These are phyloP conservation scores for Alectoris magna DNA, from an alignment of 2,797 vertebrate genomes.

Conservation along the genomic window DNA sequence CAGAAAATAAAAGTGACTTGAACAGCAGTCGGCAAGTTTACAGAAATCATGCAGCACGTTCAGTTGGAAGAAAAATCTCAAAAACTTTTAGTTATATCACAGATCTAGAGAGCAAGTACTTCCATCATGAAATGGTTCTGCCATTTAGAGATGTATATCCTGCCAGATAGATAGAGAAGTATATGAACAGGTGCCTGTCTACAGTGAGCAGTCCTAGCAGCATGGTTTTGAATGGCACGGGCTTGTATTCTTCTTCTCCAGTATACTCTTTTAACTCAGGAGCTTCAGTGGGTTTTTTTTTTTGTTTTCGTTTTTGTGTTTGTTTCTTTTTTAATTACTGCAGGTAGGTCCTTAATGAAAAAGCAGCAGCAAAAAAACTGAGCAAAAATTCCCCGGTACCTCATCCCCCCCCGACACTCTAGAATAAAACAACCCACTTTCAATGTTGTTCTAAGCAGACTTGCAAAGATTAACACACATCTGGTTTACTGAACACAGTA, in stretches of 20 bases:
- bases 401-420: not conserved
- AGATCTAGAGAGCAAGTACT: not conserved
- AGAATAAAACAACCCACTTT: not conserved
- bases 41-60: not conserved
- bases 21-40: not conserved
- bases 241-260: not conserved
- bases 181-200: not conserved
- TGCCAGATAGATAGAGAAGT: not conserved
- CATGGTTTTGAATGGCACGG: not conserved
- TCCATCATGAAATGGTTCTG: not conserved
- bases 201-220: not conserved
- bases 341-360: not conserved
- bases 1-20: not conserved
- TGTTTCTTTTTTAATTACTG: not conserved
- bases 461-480: not conserved
- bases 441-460: not conserved
- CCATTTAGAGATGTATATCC: too few relatives aligned
- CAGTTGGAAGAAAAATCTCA: not conserved
- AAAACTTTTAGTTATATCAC: not conserved
- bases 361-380: not conserved
- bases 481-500: not conserved
- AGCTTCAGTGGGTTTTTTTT: not conserved
- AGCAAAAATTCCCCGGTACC: not conserved
- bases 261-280: not conserved
- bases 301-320: not conserved